Base-by-base conservation (phyloP, 2,113 vertebrate genomes). In the Sceloporus tristichus region DNA sequence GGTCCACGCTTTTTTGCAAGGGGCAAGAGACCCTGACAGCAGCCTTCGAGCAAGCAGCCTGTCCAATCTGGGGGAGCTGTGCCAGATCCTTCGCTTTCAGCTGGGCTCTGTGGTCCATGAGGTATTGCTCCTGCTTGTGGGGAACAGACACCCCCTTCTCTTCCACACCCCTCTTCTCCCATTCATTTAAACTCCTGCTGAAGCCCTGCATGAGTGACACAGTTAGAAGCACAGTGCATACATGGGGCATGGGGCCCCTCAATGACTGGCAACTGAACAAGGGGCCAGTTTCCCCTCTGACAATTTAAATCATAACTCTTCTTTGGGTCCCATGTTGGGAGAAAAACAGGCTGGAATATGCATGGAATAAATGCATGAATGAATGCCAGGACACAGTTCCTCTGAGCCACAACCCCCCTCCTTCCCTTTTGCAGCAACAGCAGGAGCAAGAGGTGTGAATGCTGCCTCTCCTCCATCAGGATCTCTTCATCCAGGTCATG, bases 1-100 rank as follows among this genome's bases (percentile, higher is more conserved):
- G 94, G 85, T 99, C 11, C 96, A 94, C 0, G 96, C 96, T 18
- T 99, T 99, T 90, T 96, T 99, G 92, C 96, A 90, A 54, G 98
- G 98, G 0, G 95, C 95, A 0, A 97, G 96, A 82, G 98, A 98
- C 21, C 88, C 95, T 0, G 98, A 99, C 79, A 70, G 92, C 5
- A 78, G 91, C 0, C 94, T 98, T 73, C 91, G 98, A 29, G 98
- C 98, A 92, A 99, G 99, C 97, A 98, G 98, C 92, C 97, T 99
- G 88, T 98, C 98, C 89, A 99, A 99, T 94, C 96, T 99, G 92
- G 99, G 98, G 0, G 98, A 99, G 92, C 97, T 99, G 56, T 99
- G 98, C 93, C 98, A 98, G 95, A 96, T 79, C 68, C 95, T 99
- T 9, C 93, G 98, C 88, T 99, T 98, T 21, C 95, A 98, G 76